phyloP scores from a whole-genome alignment of 1,140 invertebrate species.

The Acyrthosiphon pisum region DNA sequence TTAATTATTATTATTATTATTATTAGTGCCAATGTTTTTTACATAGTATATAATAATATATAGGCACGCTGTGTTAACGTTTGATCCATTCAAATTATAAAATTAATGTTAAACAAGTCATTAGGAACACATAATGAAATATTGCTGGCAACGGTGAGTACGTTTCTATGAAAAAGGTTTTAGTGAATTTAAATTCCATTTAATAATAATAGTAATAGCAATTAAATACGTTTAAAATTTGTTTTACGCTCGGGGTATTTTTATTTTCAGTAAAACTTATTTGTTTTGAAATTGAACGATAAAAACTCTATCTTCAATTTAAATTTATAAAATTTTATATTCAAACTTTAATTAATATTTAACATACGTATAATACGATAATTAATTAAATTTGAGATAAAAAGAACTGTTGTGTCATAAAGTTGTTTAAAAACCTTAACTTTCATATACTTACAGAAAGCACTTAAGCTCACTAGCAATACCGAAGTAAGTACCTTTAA shows the following conservation, averaged over 20 bases:
- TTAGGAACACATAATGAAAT: neutral
- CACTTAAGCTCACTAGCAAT: neutral
- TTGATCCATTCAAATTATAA: neutral
- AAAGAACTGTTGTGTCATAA: neutral
- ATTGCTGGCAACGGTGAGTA: neutral
- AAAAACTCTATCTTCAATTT: neutral
- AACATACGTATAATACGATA: neutral
- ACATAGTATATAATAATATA: too few species aligned
- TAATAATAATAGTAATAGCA: neutral
- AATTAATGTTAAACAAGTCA: neutral
- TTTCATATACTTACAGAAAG: neutral
- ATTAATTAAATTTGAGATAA: neutral
- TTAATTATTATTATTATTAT: neutral
- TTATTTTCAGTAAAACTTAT: neutral
- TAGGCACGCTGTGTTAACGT: neutral
- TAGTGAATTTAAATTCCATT: neutral
- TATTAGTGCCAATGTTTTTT: neutral
- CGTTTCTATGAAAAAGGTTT: neutral
- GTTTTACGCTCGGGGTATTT: neutral
- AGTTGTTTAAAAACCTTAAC: neutral
- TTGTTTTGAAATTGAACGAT: neutral
- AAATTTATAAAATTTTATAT: neutral
- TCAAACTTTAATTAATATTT: neutral
- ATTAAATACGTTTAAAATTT: conserved; percentile 2
- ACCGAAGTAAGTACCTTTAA: too few species aligned